A percentile compares a stretch with the other conserved stretches of the same genome.
phyloP scores from a whole-genome alignment of 1,140 invertebrate genomes.

The Heliconius eleuchia region DNA sequence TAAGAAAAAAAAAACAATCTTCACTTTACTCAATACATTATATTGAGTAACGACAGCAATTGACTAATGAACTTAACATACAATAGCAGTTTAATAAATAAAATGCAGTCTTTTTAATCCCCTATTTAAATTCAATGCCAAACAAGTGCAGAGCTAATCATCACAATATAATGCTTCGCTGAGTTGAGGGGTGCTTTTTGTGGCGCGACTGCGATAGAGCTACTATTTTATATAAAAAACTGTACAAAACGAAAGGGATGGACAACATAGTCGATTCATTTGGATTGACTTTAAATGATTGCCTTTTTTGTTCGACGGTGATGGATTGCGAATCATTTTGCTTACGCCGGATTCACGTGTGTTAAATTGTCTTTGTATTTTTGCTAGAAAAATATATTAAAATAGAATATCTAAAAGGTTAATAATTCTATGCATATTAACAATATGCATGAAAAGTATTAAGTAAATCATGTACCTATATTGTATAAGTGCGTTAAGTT shows the following conservation, averaged over 20 bases:
- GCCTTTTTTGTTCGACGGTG: constrained; percentile 70
- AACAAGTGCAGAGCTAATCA: constrained; percentile 78
- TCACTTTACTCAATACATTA: too few relatives aligned
- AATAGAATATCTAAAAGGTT: neutral
- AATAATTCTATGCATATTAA: neutral
- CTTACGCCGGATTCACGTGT: constrained; percentile 41
- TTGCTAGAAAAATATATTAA: neutral
- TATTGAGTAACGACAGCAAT: constrained; percentile 58
- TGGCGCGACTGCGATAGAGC: constrained; percentile 43
- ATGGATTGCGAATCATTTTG: constrained; percentile 70
- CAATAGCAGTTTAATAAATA: constrained; percentile 78
- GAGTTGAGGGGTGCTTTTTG: constrained; percentile 64
- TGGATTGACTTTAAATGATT: constrained; percentile 79
- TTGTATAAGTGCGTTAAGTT: too few relatives aligned
- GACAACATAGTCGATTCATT: constrained; percentile 58
- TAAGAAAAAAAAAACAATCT: neutral
- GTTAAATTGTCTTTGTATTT: constrained; percentile 34
- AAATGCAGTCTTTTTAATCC: constrained; percentile 73
- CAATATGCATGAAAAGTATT: neutral
- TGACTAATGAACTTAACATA: constrained; percentile 70
- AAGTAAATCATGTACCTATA: neutral
- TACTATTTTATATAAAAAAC: constrained; percentile 28
- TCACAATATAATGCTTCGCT: constrained; percentile 78
- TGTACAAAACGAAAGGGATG: constrained; percentile 46
- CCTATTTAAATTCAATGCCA: constrained; percentile 79